Conservation (phyloP, 64 coral and sea anemone species). For the Stichodactyla mertensii region DNA sequence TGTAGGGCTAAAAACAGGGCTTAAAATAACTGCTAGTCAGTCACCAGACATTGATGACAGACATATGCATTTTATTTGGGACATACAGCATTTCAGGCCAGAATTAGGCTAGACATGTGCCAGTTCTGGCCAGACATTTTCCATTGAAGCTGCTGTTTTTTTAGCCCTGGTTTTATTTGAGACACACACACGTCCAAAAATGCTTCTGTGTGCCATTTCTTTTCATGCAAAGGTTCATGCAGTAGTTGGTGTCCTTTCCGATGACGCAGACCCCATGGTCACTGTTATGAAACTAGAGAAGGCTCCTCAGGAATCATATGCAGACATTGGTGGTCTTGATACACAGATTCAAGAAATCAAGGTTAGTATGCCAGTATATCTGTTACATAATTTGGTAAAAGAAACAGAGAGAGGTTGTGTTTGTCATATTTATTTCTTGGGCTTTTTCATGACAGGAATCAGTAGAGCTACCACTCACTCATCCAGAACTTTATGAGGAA, state of each 20-base stretch:
- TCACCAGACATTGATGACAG: no score
- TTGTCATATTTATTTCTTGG: neutral
- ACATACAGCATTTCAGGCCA: no score
- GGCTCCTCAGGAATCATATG: constrained; percentile 97
- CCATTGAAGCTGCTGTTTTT: no score
- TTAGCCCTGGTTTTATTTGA: no score
- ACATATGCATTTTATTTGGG: no score
- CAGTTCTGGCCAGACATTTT: no score
- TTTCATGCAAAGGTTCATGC: constrained; percentile 69
- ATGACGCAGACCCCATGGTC: constrained; percentile 98
- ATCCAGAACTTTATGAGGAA: constrained; percentile 96
- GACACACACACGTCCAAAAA: no score
- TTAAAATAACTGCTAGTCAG: no score
- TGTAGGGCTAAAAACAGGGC: no score
- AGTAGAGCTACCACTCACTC: constrained; percentile 88
- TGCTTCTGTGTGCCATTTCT: neutral
- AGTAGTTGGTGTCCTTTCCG: constrained; percentile 87
- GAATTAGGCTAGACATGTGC: no score
- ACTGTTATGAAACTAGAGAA: constrained; percentile 99
- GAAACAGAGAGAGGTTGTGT: no score
- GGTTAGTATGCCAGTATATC: constrained; percentile 24
- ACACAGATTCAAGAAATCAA: constrained; percentile 99
- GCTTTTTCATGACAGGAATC: constrained; percentile 59
- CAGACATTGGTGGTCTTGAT: constrained; percentile 97
- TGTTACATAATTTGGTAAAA: no score